phyloP scores from a whole-genome alignment of 2,113 vertebrate species.

The Pelodiscus sinensis region DNA sequence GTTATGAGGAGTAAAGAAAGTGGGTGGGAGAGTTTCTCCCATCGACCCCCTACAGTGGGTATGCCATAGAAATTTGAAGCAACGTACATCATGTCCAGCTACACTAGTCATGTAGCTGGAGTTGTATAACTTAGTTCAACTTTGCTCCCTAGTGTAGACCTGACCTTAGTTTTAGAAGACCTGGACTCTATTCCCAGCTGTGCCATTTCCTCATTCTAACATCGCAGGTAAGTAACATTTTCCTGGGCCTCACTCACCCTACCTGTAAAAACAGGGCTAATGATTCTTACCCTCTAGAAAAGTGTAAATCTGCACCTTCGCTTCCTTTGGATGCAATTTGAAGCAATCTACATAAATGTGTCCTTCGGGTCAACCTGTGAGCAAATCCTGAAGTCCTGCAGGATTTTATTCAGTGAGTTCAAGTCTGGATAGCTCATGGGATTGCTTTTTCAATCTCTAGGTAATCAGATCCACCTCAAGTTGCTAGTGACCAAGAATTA shows the following conservation, averaged over 20 bases:
- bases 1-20: no score
- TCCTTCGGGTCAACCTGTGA: not conserved
- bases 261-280: not conserved
- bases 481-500: fast-evolving
- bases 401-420: fast-evolving
- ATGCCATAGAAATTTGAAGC: no score
- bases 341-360: fast-evolving
- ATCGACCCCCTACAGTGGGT: no score
- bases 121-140: no score
- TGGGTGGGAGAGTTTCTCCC: no score
- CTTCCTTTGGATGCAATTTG: fast-evolving
- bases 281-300: fast-evolving
- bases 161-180: not conserved
- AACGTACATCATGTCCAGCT: no score
- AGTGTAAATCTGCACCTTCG: fast-evolving
- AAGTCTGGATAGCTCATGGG: fast-evolving
- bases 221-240: not conserved
- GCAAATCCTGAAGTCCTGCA: not conserved
- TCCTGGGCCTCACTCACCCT: not conserved
- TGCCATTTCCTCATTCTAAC: not conserved
- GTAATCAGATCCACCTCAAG: not conserved
- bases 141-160: no score
- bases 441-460: not conserved
- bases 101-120: no score
- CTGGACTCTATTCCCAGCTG: fast-evolving